A percentile compares a stretch with the other conserved stretches of the same genome.
These are phyloP conservation scores for Drosophila arizonae DNA, from an alignment of 1,140 invertebrate genomes.

Conservation along the genomic window DNA sequence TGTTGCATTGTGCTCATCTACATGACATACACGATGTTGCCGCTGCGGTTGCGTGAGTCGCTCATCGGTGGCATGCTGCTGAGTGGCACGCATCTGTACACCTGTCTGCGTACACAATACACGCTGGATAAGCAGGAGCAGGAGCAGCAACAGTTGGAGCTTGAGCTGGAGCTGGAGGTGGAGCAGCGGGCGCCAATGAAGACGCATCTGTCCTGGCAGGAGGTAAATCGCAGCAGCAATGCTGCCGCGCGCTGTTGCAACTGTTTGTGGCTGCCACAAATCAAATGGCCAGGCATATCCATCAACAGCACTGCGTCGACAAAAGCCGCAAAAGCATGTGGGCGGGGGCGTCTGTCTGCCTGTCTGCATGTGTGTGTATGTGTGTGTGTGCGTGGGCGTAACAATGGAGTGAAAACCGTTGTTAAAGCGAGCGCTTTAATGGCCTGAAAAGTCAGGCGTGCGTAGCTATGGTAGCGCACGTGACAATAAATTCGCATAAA, in stretches of 20 bases:
- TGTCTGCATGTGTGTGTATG: background rate
- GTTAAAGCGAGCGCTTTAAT: constrained; percentile 1
- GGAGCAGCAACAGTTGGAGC: constrained; percentile 33
- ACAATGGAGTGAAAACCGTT: background rate
- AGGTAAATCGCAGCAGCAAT: constrained; percentile 29
- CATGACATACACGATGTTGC: constrained; percentile 93
- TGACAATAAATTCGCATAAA: constrained; percentile 39
- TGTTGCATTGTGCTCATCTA: constrained; percentile 89
- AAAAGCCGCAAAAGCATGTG: constrained; percentile 21
- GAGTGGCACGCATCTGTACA: constrained; percentile 87
- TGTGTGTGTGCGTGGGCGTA: background rate
- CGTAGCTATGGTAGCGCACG: constrained; percentile 5
- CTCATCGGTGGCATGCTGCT: constrained; percentile 88
- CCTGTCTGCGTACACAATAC: constrained; percentile 56
- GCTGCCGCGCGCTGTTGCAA: background rate
- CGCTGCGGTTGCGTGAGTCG: constrained; percentile 91
- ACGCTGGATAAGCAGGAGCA: constrained; percentile 7
- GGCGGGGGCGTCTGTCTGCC: background rate
- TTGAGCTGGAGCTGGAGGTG: constrained; percentile 27
- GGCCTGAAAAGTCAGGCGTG: background rate
- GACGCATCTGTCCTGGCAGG: constrained; percentile 29
- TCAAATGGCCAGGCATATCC: constrained; percentile 29
- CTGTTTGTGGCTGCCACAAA: constrained; percentile 45
- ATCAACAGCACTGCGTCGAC: constrained; percentile 25
- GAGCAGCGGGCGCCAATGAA: constrained; percentile 17